Evolutionary conservation across 2,888 invertebrate genomes (phyloP), one percentile per base, ranked within the genome.

Genomic region (Orgyia antiqua): DNA sequence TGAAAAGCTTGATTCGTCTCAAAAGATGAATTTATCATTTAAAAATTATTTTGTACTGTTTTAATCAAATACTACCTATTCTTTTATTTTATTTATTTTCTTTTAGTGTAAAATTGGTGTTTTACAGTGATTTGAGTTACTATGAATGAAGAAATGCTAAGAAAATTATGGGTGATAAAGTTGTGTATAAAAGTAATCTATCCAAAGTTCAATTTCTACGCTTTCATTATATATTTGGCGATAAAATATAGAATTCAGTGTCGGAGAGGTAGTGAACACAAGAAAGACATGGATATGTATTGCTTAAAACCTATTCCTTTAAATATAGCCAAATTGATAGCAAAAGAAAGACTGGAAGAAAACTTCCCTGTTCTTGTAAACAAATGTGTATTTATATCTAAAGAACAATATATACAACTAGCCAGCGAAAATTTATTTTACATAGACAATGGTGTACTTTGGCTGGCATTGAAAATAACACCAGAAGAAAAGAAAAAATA

Each of bases 341-440:
- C 70, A 17, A 57, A 62, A 39, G 66, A 74, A 31, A 55, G 56
- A 29, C 29, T 70, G 12, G 68, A 74, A 33, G 58, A 70, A 8
- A 73, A 73, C 38, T 45, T 69, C 18, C 50, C 63, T 27, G 62
- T 80, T 29, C 37, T 75, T 20, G 36, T 61, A 27, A 68, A 75
- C 42, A 86, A 83, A 63, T 82, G 78, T 48, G 51, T 84, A 23
- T 51, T 83, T 12, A 67, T 86, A 35, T 69, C 83, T 5, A 72
- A 68, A 51, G 71, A 80, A 35, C 67, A 70, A 28, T 87, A 70
- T 50, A 65, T 77, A 33, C 73, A 83, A 38, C 53, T 87, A 11
- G 69, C 75, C 42, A 64, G 74, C 44, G 78, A 83, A 51, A 87
- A 87, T 45, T 63, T 87, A 37, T 87, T 84, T 45, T 87, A 84